Conservation (phyloP, 2,797 vertebrate genomes). For the Manis javanica region DNA sequence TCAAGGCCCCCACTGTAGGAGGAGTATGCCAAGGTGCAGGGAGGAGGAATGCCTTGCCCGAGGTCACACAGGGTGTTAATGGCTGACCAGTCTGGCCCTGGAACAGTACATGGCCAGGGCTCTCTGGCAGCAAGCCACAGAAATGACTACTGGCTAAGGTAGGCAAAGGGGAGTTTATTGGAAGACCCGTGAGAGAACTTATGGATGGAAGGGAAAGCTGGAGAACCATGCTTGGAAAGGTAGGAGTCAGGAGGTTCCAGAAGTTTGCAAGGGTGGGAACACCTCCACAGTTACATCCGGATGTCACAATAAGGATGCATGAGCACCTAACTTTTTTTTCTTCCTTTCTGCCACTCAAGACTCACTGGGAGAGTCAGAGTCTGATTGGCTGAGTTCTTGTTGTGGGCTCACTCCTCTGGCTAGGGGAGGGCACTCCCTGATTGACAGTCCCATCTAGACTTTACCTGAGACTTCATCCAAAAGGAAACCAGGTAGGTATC, state of each 20-base stretch:
- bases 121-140: background rate
- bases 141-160: background rate
- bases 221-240: background rate
- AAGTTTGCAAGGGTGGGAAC: background rate
- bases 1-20: background rate
- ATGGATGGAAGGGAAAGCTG: background rate
- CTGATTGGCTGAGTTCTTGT: background rate
- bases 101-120: too few relatives aligned
- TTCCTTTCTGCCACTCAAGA: background rate
- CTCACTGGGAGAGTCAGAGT: background rate
- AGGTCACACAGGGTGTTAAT: background rate
- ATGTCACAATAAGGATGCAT: background rate
- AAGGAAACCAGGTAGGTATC: background rate
- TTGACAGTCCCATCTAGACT: background rate
- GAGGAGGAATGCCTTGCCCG: background rate
- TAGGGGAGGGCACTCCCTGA: background rate
- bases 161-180: background rate
- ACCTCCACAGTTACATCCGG: background rate
- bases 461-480: background rate
- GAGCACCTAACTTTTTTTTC: background rate
- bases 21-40: background rate
- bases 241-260: too few relatives aligned
- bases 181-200: background rate
- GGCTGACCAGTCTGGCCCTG: background rate
- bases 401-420: background rate